These are phyloP conservation scores for Cepphus grylle DNA, from an alignment of 2,113 vertebrate genomes.

Conservation along the genomic window DNA sequence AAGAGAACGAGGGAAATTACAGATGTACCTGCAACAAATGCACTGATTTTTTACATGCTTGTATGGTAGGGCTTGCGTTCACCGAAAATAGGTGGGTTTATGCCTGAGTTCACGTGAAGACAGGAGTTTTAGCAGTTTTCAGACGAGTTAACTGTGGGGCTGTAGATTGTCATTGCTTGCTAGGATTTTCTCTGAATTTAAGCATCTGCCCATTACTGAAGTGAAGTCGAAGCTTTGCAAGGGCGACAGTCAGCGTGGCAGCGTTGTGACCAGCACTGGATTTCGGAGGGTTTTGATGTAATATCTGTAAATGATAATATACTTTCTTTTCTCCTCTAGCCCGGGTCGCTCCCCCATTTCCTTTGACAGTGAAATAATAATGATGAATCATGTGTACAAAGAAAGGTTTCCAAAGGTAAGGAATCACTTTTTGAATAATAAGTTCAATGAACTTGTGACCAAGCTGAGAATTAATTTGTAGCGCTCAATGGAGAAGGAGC, in stretches of 20 bases:
- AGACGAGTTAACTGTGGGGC: not conserved
- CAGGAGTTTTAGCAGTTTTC: not conserved
- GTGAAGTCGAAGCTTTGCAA: not conserved
- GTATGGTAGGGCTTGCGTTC: not conserved
- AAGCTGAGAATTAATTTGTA: not conserved
- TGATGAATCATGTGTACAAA: conserved; percentile 99
- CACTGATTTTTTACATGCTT: not conserved
- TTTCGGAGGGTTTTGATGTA: not conserved
- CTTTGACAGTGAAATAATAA: conserved; percentile 97
- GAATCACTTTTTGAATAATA: conserved; percentile 9
- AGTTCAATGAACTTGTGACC: not conserved
- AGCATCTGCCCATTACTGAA: not conserved
- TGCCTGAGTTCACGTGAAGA: not conserved
- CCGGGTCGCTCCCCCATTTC: conserved; percentile 94
- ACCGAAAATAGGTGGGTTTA: not conserved
- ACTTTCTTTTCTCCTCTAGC: conserved; percentile 74
- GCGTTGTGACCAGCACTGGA: not conserved
- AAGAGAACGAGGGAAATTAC: not conserved
- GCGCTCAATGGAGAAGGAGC: not conserved
- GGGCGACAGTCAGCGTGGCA: not conserved
- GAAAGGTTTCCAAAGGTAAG: conserved; percentile 98
- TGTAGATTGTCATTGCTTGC: not conserved
- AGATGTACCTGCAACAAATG: not conserved
- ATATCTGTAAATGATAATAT: not conserved
- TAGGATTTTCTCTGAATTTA: not conserved